phyloP scores from a whole-genome alignment of 2,888 invertebrate genomes.

The Amphipyra tragopoginis region DNA sequence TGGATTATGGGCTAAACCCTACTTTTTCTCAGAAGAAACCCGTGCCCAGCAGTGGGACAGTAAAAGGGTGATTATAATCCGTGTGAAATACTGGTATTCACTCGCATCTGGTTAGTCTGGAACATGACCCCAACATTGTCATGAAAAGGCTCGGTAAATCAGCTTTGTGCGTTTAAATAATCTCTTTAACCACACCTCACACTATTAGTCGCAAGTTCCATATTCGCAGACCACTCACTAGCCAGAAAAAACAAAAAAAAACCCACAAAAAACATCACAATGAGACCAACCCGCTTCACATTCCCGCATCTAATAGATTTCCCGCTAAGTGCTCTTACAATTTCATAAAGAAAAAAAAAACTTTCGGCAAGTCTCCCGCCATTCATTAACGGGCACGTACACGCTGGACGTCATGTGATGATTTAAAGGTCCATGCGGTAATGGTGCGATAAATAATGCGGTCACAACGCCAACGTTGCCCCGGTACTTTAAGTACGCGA shows the following conservation, averaged over 20 bases:
- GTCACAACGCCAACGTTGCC: conserved; percentile 77
- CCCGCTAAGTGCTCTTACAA: conserved; percentile 86
- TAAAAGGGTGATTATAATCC: too few species aligned
- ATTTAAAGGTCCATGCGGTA: conserved; percentile 87
- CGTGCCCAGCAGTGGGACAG: too few species aligned
- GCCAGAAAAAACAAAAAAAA: neutral
- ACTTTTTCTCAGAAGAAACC: too few species aligned
- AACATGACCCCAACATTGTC: too few species aligned
- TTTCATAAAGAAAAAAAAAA: conserved; percentile 85
- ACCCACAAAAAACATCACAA: conserved; percentile 38
- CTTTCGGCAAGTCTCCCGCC: conserved; percentile 78
- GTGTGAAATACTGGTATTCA: too few species aligned
- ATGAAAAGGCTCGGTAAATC: too few species aligned
- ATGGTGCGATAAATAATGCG: conserved; percentile 90
- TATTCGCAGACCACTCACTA: conserved; percentile 1
- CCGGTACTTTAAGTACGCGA: conserved; percentile 77
- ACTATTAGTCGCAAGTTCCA: too few species aligned
- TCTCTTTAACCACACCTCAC: too few species aligned
- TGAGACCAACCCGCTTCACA: conserved; percentile 60
- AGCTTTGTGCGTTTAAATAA: too few species aligned
- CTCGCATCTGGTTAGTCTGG: too few species aligned
- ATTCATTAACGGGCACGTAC: conserved; percentile 87
- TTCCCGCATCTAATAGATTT: conserved; percentile 81
- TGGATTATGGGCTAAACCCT: too few species aligned
- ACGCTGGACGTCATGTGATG: conserved; percentile 85